Evolutionary conservation across 2,113 vertebrate genomes (phyloP), one percentile per base, ranked within the genome.

Genomic region (Gasterosteus nipponicus): DNA sequence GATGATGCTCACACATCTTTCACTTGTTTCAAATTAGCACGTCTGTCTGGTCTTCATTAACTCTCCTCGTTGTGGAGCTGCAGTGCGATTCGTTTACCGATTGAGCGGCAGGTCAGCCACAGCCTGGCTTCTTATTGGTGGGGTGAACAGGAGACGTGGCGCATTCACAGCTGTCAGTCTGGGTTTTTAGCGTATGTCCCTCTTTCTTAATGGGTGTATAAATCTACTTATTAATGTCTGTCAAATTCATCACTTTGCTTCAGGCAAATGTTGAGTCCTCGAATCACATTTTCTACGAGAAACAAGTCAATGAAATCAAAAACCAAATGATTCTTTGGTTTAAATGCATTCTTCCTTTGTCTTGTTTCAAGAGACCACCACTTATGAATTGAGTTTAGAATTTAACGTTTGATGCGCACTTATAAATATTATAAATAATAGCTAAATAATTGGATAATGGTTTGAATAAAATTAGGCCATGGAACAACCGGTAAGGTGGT

Each of bases 31-130:
- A 85, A 83, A 90, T 86, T 84, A 90, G 67, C 86, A 82, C 71
- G 72, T 81, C 70, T 75, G 49, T 46, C 46, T 82, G 57, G 65
- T 71, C 60, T 70, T 89, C 84, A 87, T 90, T 92, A 89, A 71
- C 69, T 38, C 10, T 26, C 29, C 19, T 75, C 22, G 26, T 59
- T 72, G 22, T 46, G 26, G 7, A 11, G 46, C 12, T 14, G 49
- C 22, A 7, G 18, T 56, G 35, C 38, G 29, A 61, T 54, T 18
- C n/a, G 46, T 47, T 71, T 22, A 29, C n/a, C 42, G n/a, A 35
- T 39, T 69, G 66, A 68, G 26, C 42, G 5, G 26, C 22, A 57
- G 74, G 74, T 80, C 82, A 18, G 10, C 69, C 58, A 26, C 75
- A 67, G 38, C 10, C 63, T 67, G 46, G 61, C 65, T 42, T 42